Evolutionary conservation across 2,797 vertebrate genomes (phyloP), one percentile per base, ranked within the genome.

Genomic region (Peromyscus melanophrys): DNA sequence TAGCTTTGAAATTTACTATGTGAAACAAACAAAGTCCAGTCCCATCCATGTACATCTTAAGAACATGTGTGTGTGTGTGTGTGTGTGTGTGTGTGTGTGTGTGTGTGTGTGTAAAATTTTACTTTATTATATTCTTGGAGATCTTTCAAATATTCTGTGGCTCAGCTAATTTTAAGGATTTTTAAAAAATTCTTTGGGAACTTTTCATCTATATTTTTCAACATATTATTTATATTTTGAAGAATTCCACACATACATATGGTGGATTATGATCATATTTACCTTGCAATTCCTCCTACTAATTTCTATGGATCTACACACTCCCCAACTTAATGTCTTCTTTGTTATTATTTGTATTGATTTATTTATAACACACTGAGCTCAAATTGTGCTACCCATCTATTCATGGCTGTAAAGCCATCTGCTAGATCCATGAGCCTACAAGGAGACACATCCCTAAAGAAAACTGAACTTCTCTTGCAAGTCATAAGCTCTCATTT

Each of bases 1-100:
- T n/a, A 91, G 8, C 40, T 95, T 94, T 89, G 10, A 94, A 83
- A 95, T 29, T 89, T 90, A 73, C 57, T 85, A 75, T 73, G 80
- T 92, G 8, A 65, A 40, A 69, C 49, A 25, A 96, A 37, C 76
- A 81, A 84, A 92, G 61, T 52, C 76, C 19, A 81, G 27, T 78
- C 11, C 21, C 73, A 40, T 69, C 55, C 78, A 0, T 89, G 27
- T 2, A 34, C 12, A 43, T 95, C 67, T 82, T 5, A 5, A 59
- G 21, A 94, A 69, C 6, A 29, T 59, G 55, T 57, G 55, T 78
- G n/a, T 2, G 2, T 69, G n/a, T 5, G 61, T 73, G 69, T 37
- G 69, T 71, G 1, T 73, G 21, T 75, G 4, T 69, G 43, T 6
- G 46, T 78, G 59, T 82, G 49, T 13, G 19, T 31, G n/a, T 69